A percentile compares a stretch with the other conserved stretches of the same genome.
phyloP scores from a whole-genome alignment of 2,113 vertebrate species.

The Eira barbara region DNA sequence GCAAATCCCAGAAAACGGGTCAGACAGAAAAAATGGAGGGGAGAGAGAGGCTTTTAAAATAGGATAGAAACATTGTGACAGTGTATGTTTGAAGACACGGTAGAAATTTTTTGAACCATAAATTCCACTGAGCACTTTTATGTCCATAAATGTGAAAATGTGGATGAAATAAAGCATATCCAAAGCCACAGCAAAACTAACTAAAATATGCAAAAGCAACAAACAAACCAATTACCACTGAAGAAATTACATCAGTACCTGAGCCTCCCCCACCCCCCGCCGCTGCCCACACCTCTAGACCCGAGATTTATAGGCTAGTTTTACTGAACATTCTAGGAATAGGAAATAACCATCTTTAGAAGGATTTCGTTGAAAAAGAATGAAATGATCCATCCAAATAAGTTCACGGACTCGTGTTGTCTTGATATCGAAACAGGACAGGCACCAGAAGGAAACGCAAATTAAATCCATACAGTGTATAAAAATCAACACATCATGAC shows the following conservation, averaged over 20 bases:
- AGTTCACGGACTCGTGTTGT: neutral
- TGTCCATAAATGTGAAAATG: neutral
- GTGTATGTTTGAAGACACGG: neutral
- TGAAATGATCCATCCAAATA: neutral
- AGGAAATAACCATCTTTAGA: neutral
- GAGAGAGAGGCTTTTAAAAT: no score
- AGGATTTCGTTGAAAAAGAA: neutral
- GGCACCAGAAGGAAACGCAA: neutral
- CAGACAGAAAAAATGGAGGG: neutral
- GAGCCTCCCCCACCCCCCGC: neutral
- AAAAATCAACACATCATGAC: accelerated
- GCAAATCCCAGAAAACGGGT: neutral
- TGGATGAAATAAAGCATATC: neutral
- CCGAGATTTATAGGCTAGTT: neutral
- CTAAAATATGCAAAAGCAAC: neutral
- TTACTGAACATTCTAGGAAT: neutral
- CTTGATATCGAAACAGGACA: neutral
- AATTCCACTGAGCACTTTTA: neutral
- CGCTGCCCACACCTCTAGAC: no score
- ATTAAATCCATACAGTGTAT: neutral
- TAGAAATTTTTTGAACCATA: neutral
- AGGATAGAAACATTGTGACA: neutral
- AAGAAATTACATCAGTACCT: neutral
- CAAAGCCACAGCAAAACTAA: neutral
- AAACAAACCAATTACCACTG: neutral